A percentile compares a stretch with the other conserved stretches of the same genome.
Conservation (phyloP, 2,113 vertebrate genomes). For the Oxyura jamaicensis region DNA sequence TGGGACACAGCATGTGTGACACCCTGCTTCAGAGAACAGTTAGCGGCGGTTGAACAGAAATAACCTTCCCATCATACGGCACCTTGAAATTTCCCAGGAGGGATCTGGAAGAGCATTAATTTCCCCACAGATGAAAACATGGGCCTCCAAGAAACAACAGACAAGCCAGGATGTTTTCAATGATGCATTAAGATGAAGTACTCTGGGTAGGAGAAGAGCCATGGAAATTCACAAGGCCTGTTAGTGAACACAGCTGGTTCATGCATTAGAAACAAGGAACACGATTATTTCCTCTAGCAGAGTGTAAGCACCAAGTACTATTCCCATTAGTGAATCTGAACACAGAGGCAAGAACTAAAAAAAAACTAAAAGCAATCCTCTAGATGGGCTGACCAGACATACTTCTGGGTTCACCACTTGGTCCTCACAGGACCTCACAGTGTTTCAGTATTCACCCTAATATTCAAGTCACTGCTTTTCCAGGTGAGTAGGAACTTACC, state of each 20-base stretch:
- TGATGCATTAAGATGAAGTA: background rate
- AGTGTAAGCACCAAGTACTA: background rate
- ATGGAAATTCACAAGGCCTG: background rate
- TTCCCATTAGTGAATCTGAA: background rate
- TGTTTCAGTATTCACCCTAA: background rate
- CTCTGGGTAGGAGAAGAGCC: background rate
- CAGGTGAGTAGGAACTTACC: background rate
- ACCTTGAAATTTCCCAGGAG: background rate
- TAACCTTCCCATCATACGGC: rapidly evolving
- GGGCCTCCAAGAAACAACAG: background rate
- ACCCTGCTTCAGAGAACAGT: rapidly evolving
- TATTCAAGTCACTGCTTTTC: background rate
- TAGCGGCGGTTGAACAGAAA: rapidly evolving
- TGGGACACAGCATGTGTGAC: rapidly evolving
- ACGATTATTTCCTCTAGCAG: rapidly evolving
- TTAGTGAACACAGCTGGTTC: background rate
- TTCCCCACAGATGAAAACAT: background rate
- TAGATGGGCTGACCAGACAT: background rate
- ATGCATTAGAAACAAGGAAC: background rate
- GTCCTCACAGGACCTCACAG: background rate
- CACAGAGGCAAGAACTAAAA: background rate
- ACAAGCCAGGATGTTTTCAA: background rate
- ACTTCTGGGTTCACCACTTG: rapidly evolving
- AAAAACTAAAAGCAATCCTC: background rate
- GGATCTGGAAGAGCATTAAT: rapidly evolving